Conservation (phyloP, 53 echinoderm and acorn worm species). For the Crossaster papposus region DNA sequence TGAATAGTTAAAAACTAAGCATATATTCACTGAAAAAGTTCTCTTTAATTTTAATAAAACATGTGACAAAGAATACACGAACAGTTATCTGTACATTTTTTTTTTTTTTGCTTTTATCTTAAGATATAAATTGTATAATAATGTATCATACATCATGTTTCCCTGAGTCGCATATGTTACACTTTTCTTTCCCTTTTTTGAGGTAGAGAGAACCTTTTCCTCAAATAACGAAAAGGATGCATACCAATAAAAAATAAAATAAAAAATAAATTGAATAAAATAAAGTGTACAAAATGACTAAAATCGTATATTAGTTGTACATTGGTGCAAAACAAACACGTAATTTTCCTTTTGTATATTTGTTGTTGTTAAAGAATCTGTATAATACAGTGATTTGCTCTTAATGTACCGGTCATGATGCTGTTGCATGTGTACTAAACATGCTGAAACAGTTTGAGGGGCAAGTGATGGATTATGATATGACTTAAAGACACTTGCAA, state of each 20-base stretch:
- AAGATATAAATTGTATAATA: constrained; percentile 57
- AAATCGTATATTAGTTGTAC: constrained; percentile 8
- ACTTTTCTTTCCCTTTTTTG: constrained; percentile 20
- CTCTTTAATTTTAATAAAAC: not conserved
- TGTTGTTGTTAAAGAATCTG: not conserved
- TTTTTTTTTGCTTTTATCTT: constrained; percentile 30
- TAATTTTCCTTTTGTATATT: too few relatives aligned
- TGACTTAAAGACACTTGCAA: too few relatives aligned
- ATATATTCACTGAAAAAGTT: constrained; percentile 23
- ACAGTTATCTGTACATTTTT: constrained; percentile 40
- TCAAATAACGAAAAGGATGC: constrained; percentile 7
- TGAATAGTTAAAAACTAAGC: constrained; percentile 28
- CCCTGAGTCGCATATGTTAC: constrained; percentile 50
- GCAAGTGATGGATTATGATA: too few relatives aligned
- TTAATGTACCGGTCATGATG: too few relatives aligned
- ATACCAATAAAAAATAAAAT: not conserved
- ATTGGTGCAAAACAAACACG: not conserved
- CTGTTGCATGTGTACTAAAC: too few relatives aligned
- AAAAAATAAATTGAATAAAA: not conserved
- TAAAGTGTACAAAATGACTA: constrained; percentile 36
- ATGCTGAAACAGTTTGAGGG: too few relatives aligned
- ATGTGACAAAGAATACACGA: constrained; percentile 49
- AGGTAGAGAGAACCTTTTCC: constrained; percentile 40
- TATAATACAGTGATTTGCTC: not conserved
- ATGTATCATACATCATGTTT: constrained; percentile 43